Base-by-base conservation (phyloP, 2,797 vertebrate genomes). In the Synanceia verrucosa region DNA sequence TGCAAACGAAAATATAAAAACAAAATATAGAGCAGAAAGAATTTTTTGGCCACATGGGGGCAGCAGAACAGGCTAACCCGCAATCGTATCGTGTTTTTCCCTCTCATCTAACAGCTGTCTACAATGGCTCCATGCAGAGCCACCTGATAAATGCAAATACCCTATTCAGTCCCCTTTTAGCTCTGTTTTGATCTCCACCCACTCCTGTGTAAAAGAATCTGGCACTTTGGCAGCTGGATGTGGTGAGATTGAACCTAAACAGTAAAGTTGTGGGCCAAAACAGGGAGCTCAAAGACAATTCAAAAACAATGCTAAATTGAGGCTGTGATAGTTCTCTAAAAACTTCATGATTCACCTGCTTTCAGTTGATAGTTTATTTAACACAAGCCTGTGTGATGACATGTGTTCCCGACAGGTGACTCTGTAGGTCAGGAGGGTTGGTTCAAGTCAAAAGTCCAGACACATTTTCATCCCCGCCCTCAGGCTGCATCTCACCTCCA, bases 41-140 rank as follows among this genome's bases (percentile, higher is more conserved):
- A 2, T 28, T 4, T 9, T 13, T 8, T 28, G 29, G 33, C 46
- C 46, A 16, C 34, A 9, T 4, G 34, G 34, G 47, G 34, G 24
- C 47, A 29, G 24, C 47, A 63, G 44, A 62, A 57, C 34, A 39
- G n/a, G n/a, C n/a, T n/a, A n/a, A n/a, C n/a, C n/a, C n/a, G n/a
- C n/a, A n/a, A n/a, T n/a, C n/a, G n/a, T n/a, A n/a, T n/a, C n/a
- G n/a, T n/a, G n/a, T n/a, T n/a, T n/a, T n/a, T n/a, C n/a, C n/a
- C n/a, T 48, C 12, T 14, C 14, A 23, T 16, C 46, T 2, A 24
- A 48, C 46, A 14, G 3, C 13, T 44, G n/a, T n/a, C n/a, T 41
- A 41, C 8, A 41, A n/a, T n/a, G n/a, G n/a, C n/a, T n/a, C n/a
- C n/a, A n/a, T n/a, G n/a, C n/a, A n/a, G n/a, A 33, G 8, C 31